Percentiles rank a stretch among this genome's conserved stretches.
phyloP scores from a whole-genome alignment of 1,140 invertebrate genomes.

The Adoxophyes honmai region DNA sequence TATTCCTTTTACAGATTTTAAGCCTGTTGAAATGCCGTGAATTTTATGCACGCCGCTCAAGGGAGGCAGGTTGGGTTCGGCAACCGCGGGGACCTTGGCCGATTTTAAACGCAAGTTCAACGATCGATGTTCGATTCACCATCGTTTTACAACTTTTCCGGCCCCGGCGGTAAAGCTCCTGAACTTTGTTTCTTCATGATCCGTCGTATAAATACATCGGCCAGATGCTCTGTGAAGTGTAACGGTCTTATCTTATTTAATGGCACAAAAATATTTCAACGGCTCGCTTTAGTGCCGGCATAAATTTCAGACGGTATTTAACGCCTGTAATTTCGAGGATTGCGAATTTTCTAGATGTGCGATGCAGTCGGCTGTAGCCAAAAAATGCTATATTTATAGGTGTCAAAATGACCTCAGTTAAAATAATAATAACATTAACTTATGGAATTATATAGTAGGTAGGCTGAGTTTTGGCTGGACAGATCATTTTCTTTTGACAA shows the following conservation, averaged over 20 bases:
- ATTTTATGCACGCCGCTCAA: conserved; percentile 19
- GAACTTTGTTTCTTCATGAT: conserved; percentile 50
- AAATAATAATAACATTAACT: too few species aligned
- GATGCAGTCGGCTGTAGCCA: background rate
- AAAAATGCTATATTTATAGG: background rate
- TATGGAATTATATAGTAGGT: too few species aligned
- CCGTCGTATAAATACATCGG: conserved; percentile 34
- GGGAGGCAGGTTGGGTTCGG: conserved; percentile 36
- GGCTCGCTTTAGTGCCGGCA: background rate
- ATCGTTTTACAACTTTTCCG: conserved; percentile 62
- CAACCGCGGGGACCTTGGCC: conserved; percentile 65
- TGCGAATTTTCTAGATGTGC: background rate
- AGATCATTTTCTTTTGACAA: too few species aligned
- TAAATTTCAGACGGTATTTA: background rate
- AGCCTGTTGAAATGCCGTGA: conserved; percentile 5
- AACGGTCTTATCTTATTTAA: conserved; percentile 30
- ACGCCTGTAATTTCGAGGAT: background rate
- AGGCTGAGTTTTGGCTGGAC: too few species aligned
- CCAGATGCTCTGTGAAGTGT: conserved; percentile 36
- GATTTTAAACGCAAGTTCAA: conserved; percentile 61
- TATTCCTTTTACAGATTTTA: conserved; percentile 37
- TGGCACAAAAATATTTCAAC: conserved; percentile 30
- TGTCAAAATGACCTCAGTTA: too few species aligned
- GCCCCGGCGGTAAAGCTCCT: conserved; percentile 52
- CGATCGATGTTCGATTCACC: conserved; percentile 50